These are phyloP conservation scores for Sander lucioperca DNA, from an alignment of 2,113 vertebrate genomes.

Conservation along the genomic window DNA sequence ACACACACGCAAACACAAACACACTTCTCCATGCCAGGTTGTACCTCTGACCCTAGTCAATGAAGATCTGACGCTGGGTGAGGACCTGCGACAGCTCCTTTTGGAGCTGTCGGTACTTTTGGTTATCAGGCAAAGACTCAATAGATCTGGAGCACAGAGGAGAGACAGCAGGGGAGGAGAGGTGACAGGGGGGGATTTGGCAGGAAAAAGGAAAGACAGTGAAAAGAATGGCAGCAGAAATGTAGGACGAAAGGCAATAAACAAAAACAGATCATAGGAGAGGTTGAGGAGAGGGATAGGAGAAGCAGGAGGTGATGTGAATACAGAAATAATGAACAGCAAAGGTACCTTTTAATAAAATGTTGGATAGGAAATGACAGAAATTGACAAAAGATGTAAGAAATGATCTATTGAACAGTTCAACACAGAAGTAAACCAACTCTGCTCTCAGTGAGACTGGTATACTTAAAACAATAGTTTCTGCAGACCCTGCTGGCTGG, in stretches of 20 bases:
- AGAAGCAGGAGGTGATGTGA: not conserved
- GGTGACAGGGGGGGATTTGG: slow-evolving; percentile 15
- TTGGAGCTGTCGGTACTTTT: slow-evolving; percentile 99
- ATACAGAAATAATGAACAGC: not conserved
- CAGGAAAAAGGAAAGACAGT: slow-evolving; percentile 21
- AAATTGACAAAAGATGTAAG: not conserved
- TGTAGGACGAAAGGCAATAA: slow-evolving; percentile 4
- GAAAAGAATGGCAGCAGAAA: slow-evolving; percentile 27
- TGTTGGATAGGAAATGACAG: not conserved
- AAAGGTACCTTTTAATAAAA: not conserved
- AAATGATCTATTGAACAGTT: slow-evolving; percentile 4
- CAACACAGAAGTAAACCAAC: not conserved
- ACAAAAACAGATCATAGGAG: not conserved
- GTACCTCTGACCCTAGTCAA: slow-evolving; percentile 96
- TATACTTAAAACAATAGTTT: not conserved
- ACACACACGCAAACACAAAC: slow-evolving; percentile 32
- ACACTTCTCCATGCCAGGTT: slow-evolving; percentile 71
- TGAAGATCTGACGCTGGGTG: slow-evolving; percentile 99
- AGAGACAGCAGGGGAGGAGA: slow-evolving; percentile 53
- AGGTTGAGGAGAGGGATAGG: not conserved
- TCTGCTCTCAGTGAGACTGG: not conserved
- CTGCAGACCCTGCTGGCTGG: not conserved
- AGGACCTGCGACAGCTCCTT: slow-evolving; percentile 99
- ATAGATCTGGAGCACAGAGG: slow-evolving; percentile 93
- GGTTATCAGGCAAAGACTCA: slow-evolving; percentile 98